Conservation (phyloP, 1,140 invertebrate species). For the Hylaeus anthracinus region DNA sequence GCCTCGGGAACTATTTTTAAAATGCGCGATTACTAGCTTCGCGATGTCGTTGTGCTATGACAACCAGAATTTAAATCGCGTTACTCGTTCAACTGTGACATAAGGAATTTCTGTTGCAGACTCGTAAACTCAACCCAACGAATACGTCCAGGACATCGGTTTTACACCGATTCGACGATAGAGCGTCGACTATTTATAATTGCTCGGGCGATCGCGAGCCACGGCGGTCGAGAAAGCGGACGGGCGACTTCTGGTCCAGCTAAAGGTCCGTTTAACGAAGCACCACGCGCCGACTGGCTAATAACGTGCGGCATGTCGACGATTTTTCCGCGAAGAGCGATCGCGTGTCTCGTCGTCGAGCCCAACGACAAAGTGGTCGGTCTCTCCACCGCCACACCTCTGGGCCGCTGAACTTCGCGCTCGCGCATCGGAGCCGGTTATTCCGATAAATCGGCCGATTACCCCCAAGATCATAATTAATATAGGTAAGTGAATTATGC, state of each 20-base stretch:
- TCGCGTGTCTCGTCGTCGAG: conserved; percentile 14
- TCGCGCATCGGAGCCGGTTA: conserved; percentile 1
- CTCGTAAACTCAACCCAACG: too few species aligned
- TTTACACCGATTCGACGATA: conserved; percentile 2
- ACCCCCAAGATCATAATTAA: conserved; percentile 66
- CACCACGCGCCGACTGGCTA: not conserved
- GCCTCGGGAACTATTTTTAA: too few species aligned
- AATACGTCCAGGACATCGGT: not conserved
- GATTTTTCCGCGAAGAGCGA: not conserved
- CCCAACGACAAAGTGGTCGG: not conserved
- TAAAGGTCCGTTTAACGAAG: not conserved
- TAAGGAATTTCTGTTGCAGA: too few species aligned
- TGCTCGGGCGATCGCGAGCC: not conserved
- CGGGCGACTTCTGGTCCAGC: not conserved
- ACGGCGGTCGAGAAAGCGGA: not conserved
- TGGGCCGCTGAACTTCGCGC: too few species aligned
- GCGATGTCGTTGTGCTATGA: too few species aligned
- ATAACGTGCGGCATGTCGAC: not conserved
- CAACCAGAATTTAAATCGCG: too few species aligned
- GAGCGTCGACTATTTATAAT: conserved; percentile 1
- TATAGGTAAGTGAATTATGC: conserved; percentile 60
- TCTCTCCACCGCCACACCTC: not conserved
- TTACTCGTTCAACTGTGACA: too few species aligned
- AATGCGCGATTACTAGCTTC: too few species aligned
- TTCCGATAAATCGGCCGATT: conserved; percentile 67